Conservation (phyloP, 1,140 invertebrate genomes). For the Drosophila simulans region DNA sequence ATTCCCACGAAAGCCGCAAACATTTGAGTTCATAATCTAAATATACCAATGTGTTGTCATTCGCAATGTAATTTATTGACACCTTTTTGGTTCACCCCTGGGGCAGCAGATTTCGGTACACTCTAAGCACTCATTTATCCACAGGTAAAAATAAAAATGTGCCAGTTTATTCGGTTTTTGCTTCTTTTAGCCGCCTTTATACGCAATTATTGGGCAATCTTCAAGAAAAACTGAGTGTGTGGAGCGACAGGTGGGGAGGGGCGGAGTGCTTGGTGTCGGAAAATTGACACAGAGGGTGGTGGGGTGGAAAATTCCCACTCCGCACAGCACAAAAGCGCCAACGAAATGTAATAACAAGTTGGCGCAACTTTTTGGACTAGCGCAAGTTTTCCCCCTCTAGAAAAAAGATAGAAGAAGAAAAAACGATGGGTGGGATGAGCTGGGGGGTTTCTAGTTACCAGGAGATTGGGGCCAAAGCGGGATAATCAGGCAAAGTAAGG, state of each 20-base stretch:
- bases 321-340: constrained; percentile 10
- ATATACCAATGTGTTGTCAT: not conserved
- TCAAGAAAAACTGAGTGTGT: not conserved
- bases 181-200: constrained; percentile 18
- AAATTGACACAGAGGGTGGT: not conserved
- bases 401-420: not conserved
- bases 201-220: constrained; percentile 46
- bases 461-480: constrained; percentile 19
- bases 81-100: not conserved
- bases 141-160: constrained; percentile 46
- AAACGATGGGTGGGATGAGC: not conserved
- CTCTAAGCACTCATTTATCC: constrained; percentile 12
- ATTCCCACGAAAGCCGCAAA: too few relatives aligned
- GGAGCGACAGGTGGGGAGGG: not conserved
- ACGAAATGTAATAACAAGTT: constrained; percentile 47
- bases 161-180: constrained; percentile 7
- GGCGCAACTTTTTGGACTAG: constrained; percentile 19
- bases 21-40: too few relatives aligned
- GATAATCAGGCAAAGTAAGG: constrained; percentile 43
- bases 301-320: not conserved
- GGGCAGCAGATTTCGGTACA: not conserved
- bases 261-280: not conserved
- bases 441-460: constrained; percentile 15
- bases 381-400: constrained; percentile 8
- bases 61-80: not conserved